Evolutionary conservation across 2,888 invertebrate species (phyloP), one percentile per base, ranked within the genome.

Genomic region (Drosophila kanekoi): DNA sequence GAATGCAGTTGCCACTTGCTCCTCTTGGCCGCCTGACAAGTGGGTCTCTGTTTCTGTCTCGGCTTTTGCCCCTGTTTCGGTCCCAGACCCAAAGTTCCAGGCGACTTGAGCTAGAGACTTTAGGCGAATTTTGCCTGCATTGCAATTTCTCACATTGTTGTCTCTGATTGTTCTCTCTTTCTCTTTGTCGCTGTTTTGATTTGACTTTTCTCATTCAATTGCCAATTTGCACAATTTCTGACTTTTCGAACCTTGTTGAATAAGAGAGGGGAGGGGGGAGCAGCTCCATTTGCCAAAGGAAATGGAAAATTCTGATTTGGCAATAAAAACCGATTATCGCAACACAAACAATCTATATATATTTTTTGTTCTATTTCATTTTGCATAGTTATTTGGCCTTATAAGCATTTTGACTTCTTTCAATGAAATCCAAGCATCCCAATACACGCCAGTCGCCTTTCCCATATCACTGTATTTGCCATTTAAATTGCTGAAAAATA

Each of bases 211-310:
- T 75, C 65, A 81, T 85, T 77, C 65, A 85, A 81, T 81, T 81
- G 85, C 67, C 85, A 81, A 79, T 79, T 81, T 81, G 64, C 53
- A 68, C 71, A 71, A 77, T 77, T 81, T 84, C 77, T 84, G 77
- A 79, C 79, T 77, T 70, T 70, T 59, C 8, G 28, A 28, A 8
- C 8, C 28, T 28, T 28, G 28, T 2, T 2, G 28, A 28, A 28
- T 28, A 2, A 8, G 28, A 1, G 28, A 8, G 28, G 35, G 18
- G 18, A 35, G 49, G 18, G 48, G 23, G 33, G 16, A 16, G 18
- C 40, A 38, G 63, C 48, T 37, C 32, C 13, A 14, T 53, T 65
- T 67, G 52, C 60, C 60, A 59, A 64, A 56, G 37, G 69, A 74
- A 74, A 74, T 57, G 52, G 56, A 69, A 64, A 64, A 69, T 57